A percentile compares a stretch with the other conserved stretches of the same genome.
phyloP scores from a whole-genome alignment of 2,888 invertebrate species.

The Leucozona laternaria region DNA sequence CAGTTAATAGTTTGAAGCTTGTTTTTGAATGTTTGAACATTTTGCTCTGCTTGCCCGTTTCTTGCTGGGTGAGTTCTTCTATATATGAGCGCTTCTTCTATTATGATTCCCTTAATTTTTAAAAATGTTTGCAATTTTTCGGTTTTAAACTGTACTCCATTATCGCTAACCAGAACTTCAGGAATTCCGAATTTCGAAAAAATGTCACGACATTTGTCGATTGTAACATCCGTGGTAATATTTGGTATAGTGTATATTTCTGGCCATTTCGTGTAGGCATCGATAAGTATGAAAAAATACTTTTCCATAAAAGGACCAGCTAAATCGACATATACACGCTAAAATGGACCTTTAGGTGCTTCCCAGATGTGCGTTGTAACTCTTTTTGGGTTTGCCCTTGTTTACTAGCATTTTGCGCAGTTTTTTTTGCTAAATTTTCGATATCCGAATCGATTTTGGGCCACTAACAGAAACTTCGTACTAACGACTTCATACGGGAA shows the following conservation, averaged over 20 bases:
- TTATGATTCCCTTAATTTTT: conserved; percentile 41
- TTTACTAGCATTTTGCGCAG: conserved; percentile 27
- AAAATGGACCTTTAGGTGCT: conserved; percentile 66
- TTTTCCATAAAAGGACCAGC: conserved; percentile 57
- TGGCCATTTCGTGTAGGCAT: conserved; percentile 75
- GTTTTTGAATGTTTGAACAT: conserved; percentile 32
- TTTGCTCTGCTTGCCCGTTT: conserved; percentile 21
- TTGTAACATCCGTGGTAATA: neutral
- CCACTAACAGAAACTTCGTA: too few species aligned
- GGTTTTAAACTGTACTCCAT: conserved; percentile 3
- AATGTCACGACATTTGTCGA: conserved; percentile 5
- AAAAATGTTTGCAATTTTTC: conserved; percentile 39
- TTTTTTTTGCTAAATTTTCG: conserved; percentile 61
- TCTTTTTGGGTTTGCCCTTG: conserved; percentile 44
- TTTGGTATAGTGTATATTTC: conserved; percentile 3
- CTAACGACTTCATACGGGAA: conserved; percentile 55
- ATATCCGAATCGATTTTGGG: conserved; percentile 73
- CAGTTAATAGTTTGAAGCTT: conserved; percentile 5
- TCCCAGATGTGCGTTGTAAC: conserved; percentile 57
- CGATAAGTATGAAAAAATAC: conserved; percentile 79
- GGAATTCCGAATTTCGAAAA: conserved; percentile 17
- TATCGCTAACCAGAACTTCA: conserved; percentile 14
- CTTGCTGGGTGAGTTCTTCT: conserved; percentile 41
- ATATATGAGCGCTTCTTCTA: conserved; percentile 16
- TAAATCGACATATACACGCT: conserved; percentile 75